Evolutionary conservation across 2,888 invertebrate species (phyloP).

Genomic region (Epicampocera succincta): DNA sequence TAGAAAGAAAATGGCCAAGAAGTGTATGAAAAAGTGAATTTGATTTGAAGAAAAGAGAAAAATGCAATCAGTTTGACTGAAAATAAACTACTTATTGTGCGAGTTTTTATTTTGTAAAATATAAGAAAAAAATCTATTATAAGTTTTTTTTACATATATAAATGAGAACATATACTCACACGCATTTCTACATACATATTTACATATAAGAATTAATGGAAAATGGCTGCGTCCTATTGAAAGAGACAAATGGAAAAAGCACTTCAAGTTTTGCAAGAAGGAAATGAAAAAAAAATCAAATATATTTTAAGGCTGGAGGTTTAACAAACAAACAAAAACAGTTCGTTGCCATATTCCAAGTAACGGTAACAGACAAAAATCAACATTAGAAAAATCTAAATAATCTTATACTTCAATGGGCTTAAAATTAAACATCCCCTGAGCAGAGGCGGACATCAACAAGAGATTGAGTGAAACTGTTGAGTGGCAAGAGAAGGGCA

Average conservation of each 20-base stretch:
- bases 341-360: conserved; percentile 64
- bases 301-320: conserved; percentile 58
- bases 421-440: conserved; percentile 36
- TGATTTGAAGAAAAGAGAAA: neutral
- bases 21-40: too few species aligned
- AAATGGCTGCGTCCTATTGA: conserved; percentile 60
- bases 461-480: conserved; percentile 47
- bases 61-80: neutral
- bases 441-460: neutral
- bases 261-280: conserved; percentile 40
- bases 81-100: too few species aligned
- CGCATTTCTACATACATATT: conserved; percentile 15
- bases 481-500: conserved; percentile 56
- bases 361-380: conserved; percentile 50
- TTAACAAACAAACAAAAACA: conserved; percentile 57
- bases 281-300: conserved; percentile 44
- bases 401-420: conserved; percentile 61
- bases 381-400: conserved; percentile 43
- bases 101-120: conserved; percentile 39
- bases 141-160: conserved; percentile 53
- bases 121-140: conserved; percentile 55
- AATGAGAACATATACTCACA: neutral
- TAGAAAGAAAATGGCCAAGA: too few species aligned
- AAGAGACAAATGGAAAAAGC: conserved; percentile 44
- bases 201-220: conserved; percentile 21